Conservation (phyloP, 2,797 vertebrate genomes). For the Lepilemur ruficaudatus region DNA sequence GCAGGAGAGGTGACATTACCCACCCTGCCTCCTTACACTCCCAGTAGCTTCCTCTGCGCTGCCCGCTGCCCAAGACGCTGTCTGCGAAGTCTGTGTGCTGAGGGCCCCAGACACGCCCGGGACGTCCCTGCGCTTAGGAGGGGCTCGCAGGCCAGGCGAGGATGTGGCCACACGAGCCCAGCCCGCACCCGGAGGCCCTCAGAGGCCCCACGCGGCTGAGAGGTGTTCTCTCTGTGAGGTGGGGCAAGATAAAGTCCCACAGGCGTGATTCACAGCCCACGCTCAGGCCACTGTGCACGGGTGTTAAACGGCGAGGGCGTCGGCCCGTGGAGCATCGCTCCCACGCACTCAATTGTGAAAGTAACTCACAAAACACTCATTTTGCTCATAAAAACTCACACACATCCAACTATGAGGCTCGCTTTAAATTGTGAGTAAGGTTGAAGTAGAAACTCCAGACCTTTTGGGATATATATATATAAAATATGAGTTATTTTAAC, state of each 20-base stretch:
- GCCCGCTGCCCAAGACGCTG: not conserved
- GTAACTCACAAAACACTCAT: not conserved
- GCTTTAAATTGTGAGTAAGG: not conserved
- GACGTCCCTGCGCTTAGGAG: not conserved
- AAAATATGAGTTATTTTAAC: not conserved
- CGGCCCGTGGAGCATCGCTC: not conserved
- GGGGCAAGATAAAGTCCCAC: not conserved
- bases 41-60: not conserved
- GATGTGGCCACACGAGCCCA: not conserved
- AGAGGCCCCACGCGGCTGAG: no score
- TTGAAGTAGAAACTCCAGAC: not conserved
- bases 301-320: no score
- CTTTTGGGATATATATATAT: not conserved
- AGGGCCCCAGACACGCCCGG: no score
- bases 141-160: not conserved
- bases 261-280: fast-evolving
- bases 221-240: not conserved
- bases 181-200: not conserved
- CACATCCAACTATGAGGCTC: not conserved
- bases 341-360: not conserved
- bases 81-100: fast-evolving
- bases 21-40: no score
- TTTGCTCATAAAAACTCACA: not conserved
- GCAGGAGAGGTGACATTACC: fast-evolving
- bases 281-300: not conserved